Evolutionary conservation across 2,888 invertebrate genomes (phyloP).

Genomic region (Eurytoma californica): DNA sequence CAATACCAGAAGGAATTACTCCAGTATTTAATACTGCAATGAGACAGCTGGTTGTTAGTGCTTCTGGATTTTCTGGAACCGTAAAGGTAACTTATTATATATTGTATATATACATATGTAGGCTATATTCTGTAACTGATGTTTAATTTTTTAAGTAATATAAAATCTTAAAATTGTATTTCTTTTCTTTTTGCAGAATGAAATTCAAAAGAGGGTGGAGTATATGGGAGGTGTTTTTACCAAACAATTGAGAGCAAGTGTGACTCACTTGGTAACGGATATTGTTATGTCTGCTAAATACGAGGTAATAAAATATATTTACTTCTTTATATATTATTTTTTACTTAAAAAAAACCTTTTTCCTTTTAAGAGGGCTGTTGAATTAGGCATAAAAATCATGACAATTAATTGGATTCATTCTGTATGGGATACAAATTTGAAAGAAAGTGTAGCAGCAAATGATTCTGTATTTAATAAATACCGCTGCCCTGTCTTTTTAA

Average conservation of each 20-base stretch:
- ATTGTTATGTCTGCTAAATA: slow-evolving; percentile 87
- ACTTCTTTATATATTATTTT: not conserved
- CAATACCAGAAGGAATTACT: slow-evolving; percentile 84
- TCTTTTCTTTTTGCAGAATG: slow-evolving; percentile 75
- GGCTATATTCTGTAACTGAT: not conserved
- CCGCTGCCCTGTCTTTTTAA: slow-evolving; percentile 85
- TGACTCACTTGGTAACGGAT: slow-evolving; percentile 89
- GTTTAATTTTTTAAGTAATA: slow-evolving; percentile 24
- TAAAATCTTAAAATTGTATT: slow-evolving; percentile 5
- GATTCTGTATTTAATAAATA: slow-evolving; percentile 80
- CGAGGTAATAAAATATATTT: slow-evolving; percentile 77
- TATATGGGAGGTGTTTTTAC: slow-evolving; percentile 87
- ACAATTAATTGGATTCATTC: slow-evolving; percentile 86
- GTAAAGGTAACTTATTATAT: slow-evolving; percentile 73
- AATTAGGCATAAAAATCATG: slow-evolving; percentile 82
- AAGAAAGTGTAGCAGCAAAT: slow-evolving; percentile 79
- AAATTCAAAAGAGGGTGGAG: slow-evolving; percentile 80
- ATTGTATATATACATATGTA: slow-evolving; percentile 30
- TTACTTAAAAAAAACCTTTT: slow-evolving; percentile 7
- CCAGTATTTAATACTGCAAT: slow-evolving; percentile 90
- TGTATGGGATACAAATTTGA: slow-evolving; percentile 86
- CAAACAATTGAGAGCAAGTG: slow-evolving; percentile 79
- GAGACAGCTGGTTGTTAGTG: slow-evolving; percentile 82
- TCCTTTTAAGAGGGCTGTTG: slow-evolving; percentile 80
- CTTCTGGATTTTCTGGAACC: slow-evolving; percentile 77